These are phyloP conservation scores for Rhinoraja longicauda DNA, from an alignment of 2,797 vertebrate genomes.

Conservation along the genomic window DNA sequence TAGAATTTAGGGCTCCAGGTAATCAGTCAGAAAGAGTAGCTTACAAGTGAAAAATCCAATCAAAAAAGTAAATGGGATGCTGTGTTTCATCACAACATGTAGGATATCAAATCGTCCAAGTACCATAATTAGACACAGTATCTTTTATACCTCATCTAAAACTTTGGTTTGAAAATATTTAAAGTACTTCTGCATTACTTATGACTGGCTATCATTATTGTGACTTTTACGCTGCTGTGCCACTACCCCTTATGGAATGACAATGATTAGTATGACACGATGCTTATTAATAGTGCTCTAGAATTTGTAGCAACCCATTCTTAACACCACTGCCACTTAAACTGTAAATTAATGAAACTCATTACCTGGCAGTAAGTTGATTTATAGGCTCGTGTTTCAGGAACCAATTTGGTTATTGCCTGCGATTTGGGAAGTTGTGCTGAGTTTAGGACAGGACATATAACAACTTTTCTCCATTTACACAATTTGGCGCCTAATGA, in stretches of 20 bases:
- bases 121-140: neutral
- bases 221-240: neutral
- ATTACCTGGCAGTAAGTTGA: neutral
- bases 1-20: neutral
- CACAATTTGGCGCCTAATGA: neutral
- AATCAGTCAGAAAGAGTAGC: neutral
- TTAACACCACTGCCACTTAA: neutral
- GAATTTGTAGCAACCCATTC: neutral
- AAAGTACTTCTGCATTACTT: neutral
- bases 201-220: neutral
- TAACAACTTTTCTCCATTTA: neutral
- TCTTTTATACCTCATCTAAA: neutral
- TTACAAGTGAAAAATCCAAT: neutral
- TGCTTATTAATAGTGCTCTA: neutral
- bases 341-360: neutral
- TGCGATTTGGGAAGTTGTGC: neutral
- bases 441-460: neutral
- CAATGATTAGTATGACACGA: neutral
- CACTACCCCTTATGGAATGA: neutral
- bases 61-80: conserved; percentile 5
- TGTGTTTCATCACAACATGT: neutral
- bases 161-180: neutral
- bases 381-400: neutral
- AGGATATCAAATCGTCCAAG: neutral
- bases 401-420: neutral